Conservation (phyloP, 1,140 invertebrate genomes). For the Halictus rubicundus region DNA sequence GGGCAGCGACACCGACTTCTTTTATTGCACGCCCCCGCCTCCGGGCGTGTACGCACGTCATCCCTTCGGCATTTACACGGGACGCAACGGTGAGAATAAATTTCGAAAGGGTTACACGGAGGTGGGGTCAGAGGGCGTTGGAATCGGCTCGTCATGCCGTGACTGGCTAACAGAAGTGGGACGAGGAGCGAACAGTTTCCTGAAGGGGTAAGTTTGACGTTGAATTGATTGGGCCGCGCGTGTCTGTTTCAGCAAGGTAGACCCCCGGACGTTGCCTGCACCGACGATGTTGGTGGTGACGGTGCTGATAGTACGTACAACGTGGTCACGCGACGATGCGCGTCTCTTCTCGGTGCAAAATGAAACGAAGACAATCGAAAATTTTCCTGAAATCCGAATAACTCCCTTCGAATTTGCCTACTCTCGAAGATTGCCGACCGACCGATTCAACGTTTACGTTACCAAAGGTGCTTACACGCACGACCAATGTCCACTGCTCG, state of each 20-base stretch:
- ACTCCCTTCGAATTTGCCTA: too few species aligned
- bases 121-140: constrained; percentile 24
- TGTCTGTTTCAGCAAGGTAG: constrained; percentile 52
- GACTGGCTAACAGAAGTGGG: constrained; percentile 61
- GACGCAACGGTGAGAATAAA: constrained; percentile 69
- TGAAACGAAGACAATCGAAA: constrained; percentile 60
- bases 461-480: too few species aligned
- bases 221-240: constrained; percentile 72
- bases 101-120: constrained; percentile 41
- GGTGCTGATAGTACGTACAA: constrained; percentile 41
- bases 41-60: constrained; percentile 16
- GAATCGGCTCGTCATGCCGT: constrained; percentile 73
- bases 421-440: too few species aligned
- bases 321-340: constrained; percentile 63
- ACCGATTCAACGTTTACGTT: too few species aligned
- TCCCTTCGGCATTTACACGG: constrained; percentile 43
- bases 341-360: constrained; percentile 24
- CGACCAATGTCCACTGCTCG: too few species aligned
- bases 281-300: constrained; percentile 31
- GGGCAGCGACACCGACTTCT: background rate
- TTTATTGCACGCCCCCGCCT: constrained; percentile 8
- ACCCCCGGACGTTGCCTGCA: constrained; percentile 4
- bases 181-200: constrained; percentile 59
- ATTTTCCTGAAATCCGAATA: constrained; percentile 42
- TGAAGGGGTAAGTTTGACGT: constrained; percentile 70